A percentile compares a stretch with the other conserved stretches of the same genome.
These are phyloP conservation scores for Morelia viridis DNA, from an alignment of 2,797 vertebrate species.

Conservation along the genomic window DNA sequence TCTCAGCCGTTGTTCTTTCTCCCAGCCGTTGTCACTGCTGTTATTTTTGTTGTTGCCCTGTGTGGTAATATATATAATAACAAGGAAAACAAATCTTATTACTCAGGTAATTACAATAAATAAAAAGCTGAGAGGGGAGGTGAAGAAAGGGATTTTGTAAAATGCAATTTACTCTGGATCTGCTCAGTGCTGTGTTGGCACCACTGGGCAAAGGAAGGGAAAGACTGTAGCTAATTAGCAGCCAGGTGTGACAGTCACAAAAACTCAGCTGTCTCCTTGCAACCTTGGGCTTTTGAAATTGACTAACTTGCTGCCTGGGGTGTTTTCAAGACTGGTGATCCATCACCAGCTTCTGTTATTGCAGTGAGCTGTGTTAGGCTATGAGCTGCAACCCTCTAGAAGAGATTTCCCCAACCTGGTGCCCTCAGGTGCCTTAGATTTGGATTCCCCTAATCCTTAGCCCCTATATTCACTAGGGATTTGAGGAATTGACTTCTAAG, in stretches of 20 bases:
- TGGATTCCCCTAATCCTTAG: not conserved
- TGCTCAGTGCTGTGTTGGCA: constrained; percentile 56
- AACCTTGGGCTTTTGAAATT: constrained; percentile 45
- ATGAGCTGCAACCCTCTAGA: not conserved
- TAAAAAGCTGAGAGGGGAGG: constrained; percentile 69
- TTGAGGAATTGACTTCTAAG: not conserved
- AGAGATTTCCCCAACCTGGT: constrained; percentile 10
- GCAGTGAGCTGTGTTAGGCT: constrained; percentile 33
- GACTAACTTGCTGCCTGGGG: constrained; percentile 36
- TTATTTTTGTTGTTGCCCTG: constrained; percentile 60
- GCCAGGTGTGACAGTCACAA: constrained; percentile 53
- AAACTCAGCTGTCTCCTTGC: constrained; percentile 54
- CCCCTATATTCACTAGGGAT: not conserved
- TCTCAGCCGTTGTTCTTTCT: constrained; percentile 66
- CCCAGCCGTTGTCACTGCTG: not conserved
- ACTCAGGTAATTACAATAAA: constrained; percentile 78
- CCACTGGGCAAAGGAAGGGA: constrained; percentile 33
- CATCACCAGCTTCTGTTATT: constrained; percentile 36
- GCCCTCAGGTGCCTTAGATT: not conserved
- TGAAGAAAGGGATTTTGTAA: constrained; percentile 59
- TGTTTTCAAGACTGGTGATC: constrained; percentile 25
- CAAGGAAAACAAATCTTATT: constrained; percentile 77
- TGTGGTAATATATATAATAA: constrained; percentile 73
- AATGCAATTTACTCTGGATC: constrained; percentile 69
- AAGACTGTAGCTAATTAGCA: constrained; percentile 69